These are phyloP conservation scores for Tachystola acroxantha DNA, from an alignment of 2,888 invertebrate species.

Conservation along the genomic window DNA sequence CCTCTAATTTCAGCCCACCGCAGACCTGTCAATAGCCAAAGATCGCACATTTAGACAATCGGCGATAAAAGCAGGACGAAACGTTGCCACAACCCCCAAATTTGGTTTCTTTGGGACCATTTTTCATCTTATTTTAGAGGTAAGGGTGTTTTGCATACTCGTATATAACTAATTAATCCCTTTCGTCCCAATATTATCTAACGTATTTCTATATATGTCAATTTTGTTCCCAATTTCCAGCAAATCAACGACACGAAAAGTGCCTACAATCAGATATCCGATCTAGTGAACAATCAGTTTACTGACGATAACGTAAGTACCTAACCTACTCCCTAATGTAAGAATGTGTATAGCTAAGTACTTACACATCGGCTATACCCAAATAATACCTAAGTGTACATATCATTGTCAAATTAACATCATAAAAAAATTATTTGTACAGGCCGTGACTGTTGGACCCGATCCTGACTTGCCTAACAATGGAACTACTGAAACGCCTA, in stretches of 20 bases:
- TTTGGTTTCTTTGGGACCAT: conserved; percentile 73
- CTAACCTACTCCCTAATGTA: background rate
- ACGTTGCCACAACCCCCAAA: conserved; percentile 48
- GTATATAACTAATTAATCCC: conserved; percentile 15
- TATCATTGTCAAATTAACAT: too few relatives aligned
- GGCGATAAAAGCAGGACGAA: conserved; percentile 42
- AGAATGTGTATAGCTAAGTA: background rate
- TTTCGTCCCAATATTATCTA: too few relatives aligned
- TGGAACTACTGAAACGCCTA: conserved; percentile 57
- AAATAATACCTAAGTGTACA: too few relatives aligned
- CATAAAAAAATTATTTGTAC: too few relatives aligned
- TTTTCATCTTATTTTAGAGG: conserved; percentile 65
- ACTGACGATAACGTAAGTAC: conserved; percentile 60
- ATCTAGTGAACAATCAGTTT: conserved; percentile 61
- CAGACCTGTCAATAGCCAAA: conserved; percentile 53
- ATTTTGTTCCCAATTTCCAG: conserved; percentile 39
- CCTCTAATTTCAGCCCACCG: conserved; percentile 50
- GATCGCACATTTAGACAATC: conserved; percentile 50
- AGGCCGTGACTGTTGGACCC: conserved; percentile 38
- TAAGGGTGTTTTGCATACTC: too few relatives aligned
- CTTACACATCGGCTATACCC: too few relatives aligned
- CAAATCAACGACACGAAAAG: conserved; percentile 75
- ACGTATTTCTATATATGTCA: background rate
- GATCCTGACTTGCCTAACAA: conserved; percentile 38
- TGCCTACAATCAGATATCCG: conserved; percentile 66